These are phyloP conservation scores for Orthonychiurus folsomi DNA, from an alignment of 2,888 invertebrate species.

Conservation along the genomic window DNA sequence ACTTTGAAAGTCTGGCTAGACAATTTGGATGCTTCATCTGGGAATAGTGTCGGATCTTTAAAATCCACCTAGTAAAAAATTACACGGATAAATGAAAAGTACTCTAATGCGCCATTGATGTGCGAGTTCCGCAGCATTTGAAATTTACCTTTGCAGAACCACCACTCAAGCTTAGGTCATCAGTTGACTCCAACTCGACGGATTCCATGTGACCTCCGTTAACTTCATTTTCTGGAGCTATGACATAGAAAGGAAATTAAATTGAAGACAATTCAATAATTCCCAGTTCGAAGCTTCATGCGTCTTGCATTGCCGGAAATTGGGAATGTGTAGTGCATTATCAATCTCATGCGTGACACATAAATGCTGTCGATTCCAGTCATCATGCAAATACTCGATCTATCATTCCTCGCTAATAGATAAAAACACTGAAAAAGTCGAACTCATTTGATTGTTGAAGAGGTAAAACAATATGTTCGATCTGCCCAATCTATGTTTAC, in stretches of 20 bases:
- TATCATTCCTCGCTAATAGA: too few species aligned
- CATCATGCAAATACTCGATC: too few species aligned
- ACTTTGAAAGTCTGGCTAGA: constrained; percentile 39
- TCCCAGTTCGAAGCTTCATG: not conserved
- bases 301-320: not conserved
- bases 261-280: not conserved
- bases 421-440: too few species aligned
- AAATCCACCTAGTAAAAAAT: constrained; percentile 9
- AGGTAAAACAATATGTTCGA: too few species aligned
- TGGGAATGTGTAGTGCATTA: not conserved
- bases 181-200: constrained; percentile 32
- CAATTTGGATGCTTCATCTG: constrained; percentile 37
- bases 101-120: too few species aligned
- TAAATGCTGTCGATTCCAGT: too few species aligned
- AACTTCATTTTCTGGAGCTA: not conserved
- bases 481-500: too few species aligned
- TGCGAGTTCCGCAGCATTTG: not conserved
- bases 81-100: not conserved
- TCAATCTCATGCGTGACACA: too few species aligned
- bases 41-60: constrained; percentile 9
- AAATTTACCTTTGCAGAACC: constrained; percentile 32
- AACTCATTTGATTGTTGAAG: too few species aligned
- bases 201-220: not conserved
- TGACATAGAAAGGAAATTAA: not conserved
- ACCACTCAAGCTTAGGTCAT: constrained; percentile 36